Conservation (phyloP, 2,113 vertebrate genomes). For the Arothron firmamentum region DNA sequence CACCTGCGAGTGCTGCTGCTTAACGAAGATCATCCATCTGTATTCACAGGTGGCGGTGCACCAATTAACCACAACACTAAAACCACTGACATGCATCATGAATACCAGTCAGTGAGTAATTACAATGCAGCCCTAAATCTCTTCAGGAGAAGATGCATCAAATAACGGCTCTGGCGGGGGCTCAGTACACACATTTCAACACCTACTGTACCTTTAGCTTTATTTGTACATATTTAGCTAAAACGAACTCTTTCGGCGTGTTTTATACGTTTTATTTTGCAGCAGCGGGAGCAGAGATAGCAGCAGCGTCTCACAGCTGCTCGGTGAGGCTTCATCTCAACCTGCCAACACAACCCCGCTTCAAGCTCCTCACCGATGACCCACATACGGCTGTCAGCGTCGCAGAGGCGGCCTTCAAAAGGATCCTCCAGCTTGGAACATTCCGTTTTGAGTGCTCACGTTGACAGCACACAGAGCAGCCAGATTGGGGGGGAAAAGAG, state of each 20-base stretch:
- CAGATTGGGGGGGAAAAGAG: slow-evolving; percentile 24
- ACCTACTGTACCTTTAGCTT: too few species aligned
- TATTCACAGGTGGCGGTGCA: too few species aligned
- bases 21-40: too few species aligned
- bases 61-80: too few species aligned
- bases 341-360: slow-evolving; percentile 48
- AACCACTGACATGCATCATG: too few species aligned
- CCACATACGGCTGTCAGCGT: slow-evolving; percentile 70
- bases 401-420: slow-evolving; percentile 56
- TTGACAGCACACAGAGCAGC: slow-evolving; percentile 44
- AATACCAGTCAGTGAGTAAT: too few species aligned
- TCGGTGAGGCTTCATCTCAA: slow-evolving; percentile 34
- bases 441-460: slow-evolving; percentile 64
- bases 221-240: too few species aligned
- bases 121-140: too few species aligned
- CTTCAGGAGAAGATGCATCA: too few species aligned
- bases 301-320: slow-evolving; percentile 13
- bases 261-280: neutral
- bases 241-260: too few species aligned
- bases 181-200: too few species aligned
- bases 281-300: slow-evolving; percentile 25
- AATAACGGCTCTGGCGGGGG: too few species aligned
- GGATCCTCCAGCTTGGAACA: slow-evolving; percentile 56
- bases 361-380: slow-evolving; percentile 55
- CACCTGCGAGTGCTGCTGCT: neutral